Conservation (phyloP, 2,113 vertebrate genomes). For the Crotalus viridis region DNA sequence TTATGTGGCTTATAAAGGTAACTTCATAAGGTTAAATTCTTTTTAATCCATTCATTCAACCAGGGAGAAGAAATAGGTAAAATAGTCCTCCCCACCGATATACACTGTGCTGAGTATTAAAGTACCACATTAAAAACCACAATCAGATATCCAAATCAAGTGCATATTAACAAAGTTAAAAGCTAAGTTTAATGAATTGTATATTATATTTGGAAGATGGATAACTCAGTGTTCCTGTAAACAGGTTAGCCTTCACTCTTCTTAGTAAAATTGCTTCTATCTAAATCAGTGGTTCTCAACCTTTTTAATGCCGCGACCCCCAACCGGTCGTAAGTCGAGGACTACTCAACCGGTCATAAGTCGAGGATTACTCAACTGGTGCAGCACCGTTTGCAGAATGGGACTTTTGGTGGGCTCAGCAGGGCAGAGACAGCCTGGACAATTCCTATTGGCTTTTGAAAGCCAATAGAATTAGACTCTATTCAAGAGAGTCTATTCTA, state of each 20-base stretch:
- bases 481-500: too few relatives aligned
- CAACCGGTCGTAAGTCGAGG: too few relatives aligned
- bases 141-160: background rate
- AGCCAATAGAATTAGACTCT: too few relatives aligned
- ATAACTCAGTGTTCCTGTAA: background rate
- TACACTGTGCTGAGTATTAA: constrained; percentile 9
- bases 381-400: too few relatives aligned
- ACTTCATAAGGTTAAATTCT: background rate
- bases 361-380: too few relatives aligned
- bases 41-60: background rate
- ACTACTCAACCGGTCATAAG: too few relatives aligned
- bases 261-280: background rate
- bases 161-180: background rate
- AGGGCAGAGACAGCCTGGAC: too few relatives aligned
- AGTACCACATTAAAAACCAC: background rate
- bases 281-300: background rate
- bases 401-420: too few relatives aligned
- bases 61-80: background rate
- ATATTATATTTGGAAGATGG: background rate
- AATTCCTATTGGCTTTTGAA: too few relatives aligned
- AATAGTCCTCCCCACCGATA: background rate
- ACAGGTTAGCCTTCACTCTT: background rate
- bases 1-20: background rate
- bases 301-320: too few relatives aligned
- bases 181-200: background rate